These are phyloP conservation scores for Trinorchestia longiramus DNA, from an alignment of 1,140 invertebrate species.

Conservation along the genomic window DNA sequence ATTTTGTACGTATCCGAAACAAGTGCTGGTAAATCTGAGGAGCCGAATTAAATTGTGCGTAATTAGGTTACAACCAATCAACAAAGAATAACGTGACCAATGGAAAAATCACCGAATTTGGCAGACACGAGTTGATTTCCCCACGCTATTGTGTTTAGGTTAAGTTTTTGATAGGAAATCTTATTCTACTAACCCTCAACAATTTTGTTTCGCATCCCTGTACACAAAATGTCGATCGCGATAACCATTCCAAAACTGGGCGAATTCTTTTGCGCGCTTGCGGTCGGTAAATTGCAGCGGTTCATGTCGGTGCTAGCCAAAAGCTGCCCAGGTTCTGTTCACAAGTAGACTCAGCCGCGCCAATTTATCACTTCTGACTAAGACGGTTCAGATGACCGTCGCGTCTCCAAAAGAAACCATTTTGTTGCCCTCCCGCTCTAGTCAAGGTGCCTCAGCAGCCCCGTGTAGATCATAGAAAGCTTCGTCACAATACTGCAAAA, in stretches of 20 bases:
- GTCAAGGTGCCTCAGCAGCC: constrained; percentile 48
- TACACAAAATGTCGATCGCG: neutral
- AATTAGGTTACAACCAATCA: neutral
- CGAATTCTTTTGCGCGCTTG: neutral
- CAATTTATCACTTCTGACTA: neutral
- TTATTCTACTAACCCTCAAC: neutral
- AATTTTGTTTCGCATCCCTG: neutral
- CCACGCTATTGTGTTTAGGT: neutral
- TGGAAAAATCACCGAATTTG: neutral
- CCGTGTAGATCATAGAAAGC: constrained; percentile 52
- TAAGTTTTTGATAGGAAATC: neutral
- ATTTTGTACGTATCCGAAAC: too few relatives aligned
- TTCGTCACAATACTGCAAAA: constrained; percentile 43
- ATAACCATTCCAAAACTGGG: neutral
- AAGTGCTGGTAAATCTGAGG: too few relatives aligned
- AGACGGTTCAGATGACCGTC: neutral
- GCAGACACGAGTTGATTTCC: neutral
- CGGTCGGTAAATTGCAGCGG: neutral
- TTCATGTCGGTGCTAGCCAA: too few relatives aligned
- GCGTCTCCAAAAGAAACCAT: neutral
- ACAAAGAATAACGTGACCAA: neutral
- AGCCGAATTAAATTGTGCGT: too few relatives aligned
- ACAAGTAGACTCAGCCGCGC: neutral
- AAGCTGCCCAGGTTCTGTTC: neutral
- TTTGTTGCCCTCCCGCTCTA: constrained; percentile 40